Conservation (phyloP, 1,140 invertebrate genomes). For the Cyclargus thomasi region DNA sequence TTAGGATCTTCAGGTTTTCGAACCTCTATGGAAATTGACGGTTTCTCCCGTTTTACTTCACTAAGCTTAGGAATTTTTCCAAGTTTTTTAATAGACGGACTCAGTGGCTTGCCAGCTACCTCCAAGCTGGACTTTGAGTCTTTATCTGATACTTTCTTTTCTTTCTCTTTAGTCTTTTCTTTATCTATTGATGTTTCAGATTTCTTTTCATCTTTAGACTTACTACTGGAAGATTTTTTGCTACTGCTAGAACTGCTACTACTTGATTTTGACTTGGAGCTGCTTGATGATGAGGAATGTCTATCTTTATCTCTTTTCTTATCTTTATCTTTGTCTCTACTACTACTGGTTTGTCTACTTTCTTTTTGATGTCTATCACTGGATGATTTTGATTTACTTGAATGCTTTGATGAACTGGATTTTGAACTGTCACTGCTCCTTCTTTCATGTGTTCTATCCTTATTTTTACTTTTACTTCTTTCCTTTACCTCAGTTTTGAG, state of each 20-base stretch:
- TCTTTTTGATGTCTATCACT: constrained; percentile 52
- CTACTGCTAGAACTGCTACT: constrained; percentile 50
- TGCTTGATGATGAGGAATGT: constrained; percentile 47
- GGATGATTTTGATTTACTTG: constrained; percentile 70
- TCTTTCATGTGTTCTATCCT: constrained; percentile 60
- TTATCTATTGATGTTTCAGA: constrained; percentile 30
- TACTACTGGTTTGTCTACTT: constrained; percentile 48
- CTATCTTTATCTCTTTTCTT: constrained; percentile 67
- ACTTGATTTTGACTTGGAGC: constrained; percentile 58
- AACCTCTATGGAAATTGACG: constrained; percentile 87
- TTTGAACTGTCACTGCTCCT: constrained; percentile 70
- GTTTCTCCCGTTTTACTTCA: constrained; percentile 79
- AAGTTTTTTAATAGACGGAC: constrained; percentile 80
- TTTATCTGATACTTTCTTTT: constrained; percentile 54
- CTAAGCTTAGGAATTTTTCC: constrained; percentile 86
- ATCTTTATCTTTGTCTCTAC: constrained; percentile 62
- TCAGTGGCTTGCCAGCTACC: constrained; percentile 77
- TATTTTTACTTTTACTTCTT: constrained; percentile 67
- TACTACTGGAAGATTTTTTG: constrained; percentile 47
- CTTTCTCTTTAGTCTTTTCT: constrained; percentile 29
- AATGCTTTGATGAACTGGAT: constrained; percentile 74
- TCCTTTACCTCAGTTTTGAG: constrained; percentile 56
- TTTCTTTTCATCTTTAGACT: constrained; percentile 38
- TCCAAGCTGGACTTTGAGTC: constrained; percentile 52
- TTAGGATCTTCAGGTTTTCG: constrained; percentile 80